phyloP scores from a whole-genome alignment of 2,797 vertebrate genomes.

The Manis javanica region DNA sequence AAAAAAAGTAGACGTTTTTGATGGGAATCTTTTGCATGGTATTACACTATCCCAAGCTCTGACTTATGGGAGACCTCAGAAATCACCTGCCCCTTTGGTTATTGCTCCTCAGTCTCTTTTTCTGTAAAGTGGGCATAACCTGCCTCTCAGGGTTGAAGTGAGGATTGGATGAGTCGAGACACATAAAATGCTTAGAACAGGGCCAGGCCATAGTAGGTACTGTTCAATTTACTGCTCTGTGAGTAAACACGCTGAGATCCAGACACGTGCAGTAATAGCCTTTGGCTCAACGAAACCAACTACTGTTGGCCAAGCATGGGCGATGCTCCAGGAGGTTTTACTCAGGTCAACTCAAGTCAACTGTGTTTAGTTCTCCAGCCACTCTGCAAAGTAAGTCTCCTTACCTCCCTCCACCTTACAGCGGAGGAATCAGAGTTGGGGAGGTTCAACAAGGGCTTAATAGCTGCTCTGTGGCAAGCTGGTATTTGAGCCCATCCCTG shows the following conservation, averaged over 20 bases:
- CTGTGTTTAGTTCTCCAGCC: neutral
- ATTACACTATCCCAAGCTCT: neutral
- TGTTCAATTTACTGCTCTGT: fast-evolving
- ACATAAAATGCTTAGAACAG: neutral
- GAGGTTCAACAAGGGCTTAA: neutral
- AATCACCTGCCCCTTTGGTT: neutral
- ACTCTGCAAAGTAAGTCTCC: neutral
- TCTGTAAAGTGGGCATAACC: neutral
- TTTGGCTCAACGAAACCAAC: neutral
- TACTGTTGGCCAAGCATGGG: fast-evolving
- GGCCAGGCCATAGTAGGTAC: fast-evolving
- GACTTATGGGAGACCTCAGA: neutral
- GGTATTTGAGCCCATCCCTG: neutral
- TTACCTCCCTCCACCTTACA: neutral
- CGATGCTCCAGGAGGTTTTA: neutral
- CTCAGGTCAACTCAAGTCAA: neutral
- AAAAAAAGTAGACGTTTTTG: neutral
- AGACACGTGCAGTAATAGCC: fast-evolving
- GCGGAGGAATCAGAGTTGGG: neutral
- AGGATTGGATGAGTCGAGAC: neutral
- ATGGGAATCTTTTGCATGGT: neutral
- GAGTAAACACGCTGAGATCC: fast-evolving
- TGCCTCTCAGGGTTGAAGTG: neutral
- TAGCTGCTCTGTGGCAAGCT: neutral
- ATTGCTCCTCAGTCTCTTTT: neutral